A percentile compares a stretch with the other conserved stretches of the same genome.
These are phyloP conservation scores for Metalampra italica DNA, from an alignment of 2,888 invertebrate genomes.

Conservation along the genomic window DNA sequence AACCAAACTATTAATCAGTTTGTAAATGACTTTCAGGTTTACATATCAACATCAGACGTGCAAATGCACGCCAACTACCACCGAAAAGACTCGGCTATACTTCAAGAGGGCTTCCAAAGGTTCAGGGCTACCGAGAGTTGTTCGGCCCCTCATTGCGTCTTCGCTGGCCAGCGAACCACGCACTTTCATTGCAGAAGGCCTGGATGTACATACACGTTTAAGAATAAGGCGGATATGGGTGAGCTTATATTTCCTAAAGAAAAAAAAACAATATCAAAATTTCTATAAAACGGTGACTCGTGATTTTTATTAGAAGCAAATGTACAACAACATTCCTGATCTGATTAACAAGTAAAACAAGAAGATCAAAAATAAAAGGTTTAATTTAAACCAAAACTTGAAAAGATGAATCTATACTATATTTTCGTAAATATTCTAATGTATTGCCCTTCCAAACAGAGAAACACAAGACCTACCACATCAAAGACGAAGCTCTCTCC, in stretches of 20 bases:
- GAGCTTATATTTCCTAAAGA: slow-evolving; percentile 48
- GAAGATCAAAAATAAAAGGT: too few relatives aligned
- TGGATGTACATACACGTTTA: slow-evolving; percentile 96
- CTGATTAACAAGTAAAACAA: too few relatives aligned
- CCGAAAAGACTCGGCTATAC: slow-evolving; percentile 97
- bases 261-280: too few relatives aligned
- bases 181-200: slow-evolving; percentile 97
- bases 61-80: slow-evolving; percentile 99
- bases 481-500: slow-evolving; percentile 96
- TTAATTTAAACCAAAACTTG: too few relatives aligned
- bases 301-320: too few relatives aligned
- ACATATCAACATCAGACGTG: slow-evolving; percentile 98
- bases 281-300: too few relatives aligned
- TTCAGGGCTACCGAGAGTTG: slow-evolving; percentile 98
- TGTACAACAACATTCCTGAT: too few relatives aligned
- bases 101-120: slow-evolving; percentile 98
- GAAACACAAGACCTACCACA: slow-evolving; percentile 99
- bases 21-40: slow-evolving; percentile 76
- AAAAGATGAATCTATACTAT: too few relatives aligned
- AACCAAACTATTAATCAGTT: too few relatives aligned
- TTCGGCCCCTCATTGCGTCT: slow-evolving; percentile 92
- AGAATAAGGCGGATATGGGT: slow-evolving; percentile 99
- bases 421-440: too few relatives aligned
- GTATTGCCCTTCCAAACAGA: too few relatives aligned
- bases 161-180: slow-evolving; percentile 96